Conservation (phyloP, 1,140 invertebrate genomes). For the Elysia chlorotica region DNA sequence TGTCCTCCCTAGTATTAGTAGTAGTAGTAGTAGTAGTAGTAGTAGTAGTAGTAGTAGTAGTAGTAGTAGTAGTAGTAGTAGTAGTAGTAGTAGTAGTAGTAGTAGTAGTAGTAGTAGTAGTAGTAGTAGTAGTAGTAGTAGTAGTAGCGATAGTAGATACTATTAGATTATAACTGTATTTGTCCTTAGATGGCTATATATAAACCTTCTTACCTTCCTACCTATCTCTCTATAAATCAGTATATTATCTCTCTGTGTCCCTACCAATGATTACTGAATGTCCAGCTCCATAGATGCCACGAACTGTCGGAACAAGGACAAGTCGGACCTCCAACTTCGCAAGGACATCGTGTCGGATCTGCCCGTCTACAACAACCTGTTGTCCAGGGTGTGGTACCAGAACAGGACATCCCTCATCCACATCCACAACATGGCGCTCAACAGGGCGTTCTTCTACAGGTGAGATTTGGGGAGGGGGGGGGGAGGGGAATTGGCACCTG, state of each 20-base stretch:
- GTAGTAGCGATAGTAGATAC: neutral
- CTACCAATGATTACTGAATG: too few species aligned
- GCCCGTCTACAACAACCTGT: constrained; percentile 93
- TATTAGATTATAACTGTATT: too few species aligned
- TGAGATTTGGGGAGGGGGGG: too few species aligned
- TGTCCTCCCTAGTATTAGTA: neutral
- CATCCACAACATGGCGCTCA: constrained; percentile 94
- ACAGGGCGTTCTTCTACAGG: constrained; percentile 87
- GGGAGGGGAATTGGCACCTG: neutral
- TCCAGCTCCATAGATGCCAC: constrained; percentile 76
- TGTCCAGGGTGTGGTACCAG: constrained; percentile 81
- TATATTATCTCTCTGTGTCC: too few species aligned
- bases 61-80: neutral
- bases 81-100: neutral
- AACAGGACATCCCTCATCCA: constrained; percentile 92
- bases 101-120: neutral
- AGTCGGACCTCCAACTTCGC: constrained; percentile 77
- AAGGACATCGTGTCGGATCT: constrained; percentile 80
- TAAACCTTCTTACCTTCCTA: too few species aligned
- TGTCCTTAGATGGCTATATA: too few species aligned
- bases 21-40: neutral
- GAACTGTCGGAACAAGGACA: constrained; percentile 88
- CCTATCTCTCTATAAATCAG: too few species aligned
- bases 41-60: neutral
- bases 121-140: neutral